Percentiles rank a stretch among this genome's conserved stretches.
Evolutionary conservation across 1,140 invertebrate species (phyloP).

Genomic region (Drosophila repletoides): DNA sequence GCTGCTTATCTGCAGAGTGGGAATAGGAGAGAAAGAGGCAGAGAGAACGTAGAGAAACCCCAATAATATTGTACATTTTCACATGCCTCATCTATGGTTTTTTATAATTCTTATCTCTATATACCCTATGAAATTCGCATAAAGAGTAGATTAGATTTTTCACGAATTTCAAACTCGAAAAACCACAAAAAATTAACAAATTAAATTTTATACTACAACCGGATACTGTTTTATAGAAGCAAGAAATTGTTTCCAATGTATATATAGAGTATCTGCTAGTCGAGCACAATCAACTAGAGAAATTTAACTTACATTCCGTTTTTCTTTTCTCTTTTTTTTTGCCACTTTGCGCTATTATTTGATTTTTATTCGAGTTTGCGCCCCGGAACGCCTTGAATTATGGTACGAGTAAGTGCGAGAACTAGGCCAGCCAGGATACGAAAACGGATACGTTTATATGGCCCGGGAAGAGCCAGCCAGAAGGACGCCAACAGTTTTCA

Average conservation of each 20-base stretch:
- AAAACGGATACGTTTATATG: conserved; percentile 37
- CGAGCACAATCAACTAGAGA: too few species aligned
- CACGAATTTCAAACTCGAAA: too few species aligned
- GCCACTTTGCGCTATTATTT: conserved; percentile 70
- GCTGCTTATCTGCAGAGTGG: conserved; percentile 9
- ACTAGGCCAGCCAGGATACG: conserved; percentile 58
- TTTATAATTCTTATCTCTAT: neutral
- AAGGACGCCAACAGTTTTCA: conserved; percentile 26
- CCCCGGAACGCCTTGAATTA: conserved; percentile 57
- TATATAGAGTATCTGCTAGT: too few species aligned
- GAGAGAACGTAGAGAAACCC: neutral
- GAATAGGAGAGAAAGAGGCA: neutral
- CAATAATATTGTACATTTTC: conserved; percentile 40
- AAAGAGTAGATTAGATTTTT: too few species aligned
- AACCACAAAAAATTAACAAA: too few species aligned
- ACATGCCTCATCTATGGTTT: conserved; percentile 10
- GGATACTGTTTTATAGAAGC: too few species aligned
- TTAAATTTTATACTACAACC: too few species aligned
- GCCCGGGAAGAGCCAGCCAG: conserved; percentile 2
- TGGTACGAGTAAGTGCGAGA: conserved; percentile 66
- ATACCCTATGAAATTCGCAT: too few species aligned
- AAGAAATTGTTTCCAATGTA: too few species aligned
- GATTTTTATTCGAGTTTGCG: conserved; percentile 70
- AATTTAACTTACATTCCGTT: too few species aligned
- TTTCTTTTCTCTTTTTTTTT: conserved; percentile 8